Evolutionary conservation across 2,797 vertebrate genomes (phyloP).

Genomic region (Eidolon dupreanum): DNA sequence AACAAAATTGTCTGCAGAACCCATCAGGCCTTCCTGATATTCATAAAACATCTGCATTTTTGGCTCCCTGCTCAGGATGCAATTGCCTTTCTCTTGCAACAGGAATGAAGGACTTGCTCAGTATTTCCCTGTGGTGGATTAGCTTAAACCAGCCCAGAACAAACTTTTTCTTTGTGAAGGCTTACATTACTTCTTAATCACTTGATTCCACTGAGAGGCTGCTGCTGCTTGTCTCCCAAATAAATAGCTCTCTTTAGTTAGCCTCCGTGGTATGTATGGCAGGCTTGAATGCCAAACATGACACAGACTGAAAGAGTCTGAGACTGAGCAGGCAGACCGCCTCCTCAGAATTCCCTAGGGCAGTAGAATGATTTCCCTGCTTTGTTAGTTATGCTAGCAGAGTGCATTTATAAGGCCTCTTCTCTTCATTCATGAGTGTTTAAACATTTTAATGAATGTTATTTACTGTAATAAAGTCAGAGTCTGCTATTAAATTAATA

Average conservation of each 20-base stretch:
- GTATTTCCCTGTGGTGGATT: not conserved
- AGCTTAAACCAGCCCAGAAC: slow-evolving; percentile 14
- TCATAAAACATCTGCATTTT: slow-evolving; percentile 29
- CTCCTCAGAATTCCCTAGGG: not conserved
- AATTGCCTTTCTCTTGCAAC: not conserved
- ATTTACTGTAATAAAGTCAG: slow-evolving; percentile 77
- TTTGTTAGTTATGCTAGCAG: slow-evolving; percentile 57
- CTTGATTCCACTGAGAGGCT: slow-evolving; percentile 35
- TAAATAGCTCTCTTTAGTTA: not conserved
- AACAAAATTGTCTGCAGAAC: not conserved
- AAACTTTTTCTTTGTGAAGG: slow-evolving; percentile 44
- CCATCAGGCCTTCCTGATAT: not conserved
- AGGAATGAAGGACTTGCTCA: not conserved
- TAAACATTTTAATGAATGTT: slow-evolving; percentile 79
- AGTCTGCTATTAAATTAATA: slow-evolving; percentile 78
- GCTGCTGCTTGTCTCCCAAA: not conserved
- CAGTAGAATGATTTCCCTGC: not conserved
- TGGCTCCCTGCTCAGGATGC: not conserved
- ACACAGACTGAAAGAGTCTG: not conserved
- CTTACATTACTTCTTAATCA: slow-evolving; percentile 39
- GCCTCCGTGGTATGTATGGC: not conserved
- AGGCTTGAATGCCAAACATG: slow-evolving; percentile 2
- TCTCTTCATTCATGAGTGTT: slow-evolving; percentile 71
- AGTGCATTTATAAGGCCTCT: slow-evolving; percentile 62
- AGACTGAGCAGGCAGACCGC: not conserved